Conservation (phyloP, 92 coral and sea anemone species). For the Palythoa heliodiscus region DNA sequence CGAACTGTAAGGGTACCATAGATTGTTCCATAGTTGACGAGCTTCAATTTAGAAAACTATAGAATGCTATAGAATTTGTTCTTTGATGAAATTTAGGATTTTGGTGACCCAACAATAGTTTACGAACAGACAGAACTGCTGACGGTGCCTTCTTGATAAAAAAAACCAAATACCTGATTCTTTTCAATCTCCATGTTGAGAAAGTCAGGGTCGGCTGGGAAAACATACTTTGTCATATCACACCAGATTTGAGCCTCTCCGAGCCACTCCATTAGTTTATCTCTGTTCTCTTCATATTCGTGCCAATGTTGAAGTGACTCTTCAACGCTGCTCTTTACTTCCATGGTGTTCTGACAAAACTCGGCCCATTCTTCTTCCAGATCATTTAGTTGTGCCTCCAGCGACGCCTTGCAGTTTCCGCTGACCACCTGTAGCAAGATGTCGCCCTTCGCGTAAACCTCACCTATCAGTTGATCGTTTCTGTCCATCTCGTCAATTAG, state of each 20-base stretch:
- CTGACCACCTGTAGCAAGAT: conserved; percentile 80
- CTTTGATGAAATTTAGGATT: too few species aligned
- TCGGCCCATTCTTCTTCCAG: conserved; percentile 97
- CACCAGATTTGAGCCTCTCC: conserved; percentile 59
- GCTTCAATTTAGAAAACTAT: too few species aligned
- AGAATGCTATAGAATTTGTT: too few species aligned
- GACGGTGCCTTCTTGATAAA: neutral
- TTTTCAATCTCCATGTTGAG: conserved; percentile 66
- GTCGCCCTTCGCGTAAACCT: conserved; percentile 94
- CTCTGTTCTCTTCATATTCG: conserved; percentile 87
- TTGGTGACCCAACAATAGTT: too few species aligned
- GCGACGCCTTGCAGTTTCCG: conserved; percentile 70
- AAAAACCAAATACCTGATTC: conserved; percentile 51
- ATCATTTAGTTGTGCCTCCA: conserved; percentile 86
- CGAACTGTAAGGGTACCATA: too few species aligned
- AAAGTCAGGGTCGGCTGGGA: conserved; percentile 62
- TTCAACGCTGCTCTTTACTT: conserved; percentile 71
- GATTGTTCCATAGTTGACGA: too few species aligned
- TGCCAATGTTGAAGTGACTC: conserved; percentile 82
- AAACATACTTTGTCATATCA: conserved; percentile 43
- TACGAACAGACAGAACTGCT: neutral
- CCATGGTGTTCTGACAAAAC: conserved; percentile 87
- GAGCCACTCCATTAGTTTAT: conserved; percentile 78
- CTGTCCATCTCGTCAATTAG: conserved; percentile 98
- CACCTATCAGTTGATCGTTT: conserved; percentile 89